Conservation (phyloP, 2,888 invertebrate species). For the Lithophane ornitopus region DNA sequence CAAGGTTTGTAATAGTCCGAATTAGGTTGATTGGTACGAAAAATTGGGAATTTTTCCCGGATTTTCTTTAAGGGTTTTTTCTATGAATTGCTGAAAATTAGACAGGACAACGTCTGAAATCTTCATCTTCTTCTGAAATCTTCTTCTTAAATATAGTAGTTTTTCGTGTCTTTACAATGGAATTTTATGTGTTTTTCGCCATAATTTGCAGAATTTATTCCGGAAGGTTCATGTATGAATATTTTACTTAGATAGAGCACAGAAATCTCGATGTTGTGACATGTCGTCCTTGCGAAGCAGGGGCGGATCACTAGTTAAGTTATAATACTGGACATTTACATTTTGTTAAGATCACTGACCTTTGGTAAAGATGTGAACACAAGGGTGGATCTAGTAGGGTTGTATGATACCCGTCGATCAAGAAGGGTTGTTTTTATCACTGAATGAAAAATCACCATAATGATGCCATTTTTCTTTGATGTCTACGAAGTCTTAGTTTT, state of each 20-base stretch:
- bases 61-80: too few relatives aligned
- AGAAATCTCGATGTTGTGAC: neutral
- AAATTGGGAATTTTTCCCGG: too few relatives aligned
- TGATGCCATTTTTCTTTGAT: neutral
- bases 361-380: conserved; percentile 14
- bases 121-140: too few relatives aligned
- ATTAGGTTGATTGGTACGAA: too few relatives aligned
- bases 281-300: neutral
- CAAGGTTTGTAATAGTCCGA: too few relatives aligned
- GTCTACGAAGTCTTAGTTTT: neutral
- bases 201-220: too few relatives aligned
- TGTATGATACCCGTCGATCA: neutral
- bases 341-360: conserved; percentile 24
- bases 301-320: neutral
- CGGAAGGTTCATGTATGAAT: too few relatives aligned
- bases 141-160: too few relatives aligned
- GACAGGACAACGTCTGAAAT: too few relatives aligned
- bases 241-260: neutral
- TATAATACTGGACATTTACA: conserved; percentile 2
- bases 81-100: too few relatives aligned
- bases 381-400: conserved; percentile 16
- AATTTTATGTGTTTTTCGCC: too few relatives aligned
- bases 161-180: too few relatives aligned
- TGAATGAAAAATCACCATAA: conserved; percentile 3
- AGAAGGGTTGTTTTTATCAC: conserved; percentile 24